Percentiles rank a stretch among this genome's conserved stretches.
phyloP scores from a whole-genome alignment of 2,113 vertebrate genomes.

The Apteryx mantelli region DNA sequence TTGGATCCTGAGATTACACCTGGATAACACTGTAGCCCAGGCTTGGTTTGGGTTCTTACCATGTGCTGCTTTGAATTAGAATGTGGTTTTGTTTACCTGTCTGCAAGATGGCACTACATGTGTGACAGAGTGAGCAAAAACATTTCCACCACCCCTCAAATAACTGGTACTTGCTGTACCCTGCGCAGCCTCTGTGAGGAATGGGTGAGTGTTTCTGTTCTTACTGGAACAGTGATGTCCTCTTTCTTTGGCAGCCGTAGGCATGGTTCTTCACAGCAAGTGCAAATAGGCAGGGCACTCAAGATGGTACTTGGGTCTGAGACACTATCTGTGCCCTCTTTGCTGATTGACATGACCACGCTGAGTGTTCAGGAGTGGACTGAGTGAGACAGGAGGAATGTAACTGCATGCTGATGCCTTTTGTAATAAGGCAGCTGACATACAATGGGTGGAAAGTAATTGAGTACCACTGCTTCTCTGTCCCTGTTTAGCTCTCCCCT shows the following conservation, averaged over 20 bases:
- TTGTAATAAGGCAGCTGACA: neutral
- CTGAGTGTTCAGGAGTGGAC: neutral
- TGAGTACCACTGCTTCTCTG: neutral
- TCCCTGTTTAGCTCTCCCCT: neutral
- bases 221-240: no score
- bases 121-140: neutral
- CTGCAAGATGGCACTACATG: neutral
- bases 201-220: neutral
- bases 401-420: neutral
- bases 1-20: neutral
- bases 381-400: neutral
- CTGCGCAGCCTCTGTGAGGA: neutral
- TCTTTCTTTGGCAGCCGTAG: no score
- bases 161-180: neutral
- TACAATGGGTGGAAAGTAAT: neutral
- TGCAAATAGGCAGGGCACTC: neutral
- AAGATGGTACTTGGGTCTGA: neutral
- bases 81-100: no score
- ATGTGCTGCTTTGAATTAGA: neutral
- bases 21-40: neutral
- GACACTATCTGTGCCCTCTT: neutral
- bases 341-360: neutral
- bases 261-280: neutral
- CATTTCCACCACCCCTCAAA: neutral
- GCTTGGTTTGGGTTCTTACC: neutral